Evolutionary conservation across 2,888 invertebrate genomes (phyloP).

Genomic region (Heliconius cydno): DNA sequence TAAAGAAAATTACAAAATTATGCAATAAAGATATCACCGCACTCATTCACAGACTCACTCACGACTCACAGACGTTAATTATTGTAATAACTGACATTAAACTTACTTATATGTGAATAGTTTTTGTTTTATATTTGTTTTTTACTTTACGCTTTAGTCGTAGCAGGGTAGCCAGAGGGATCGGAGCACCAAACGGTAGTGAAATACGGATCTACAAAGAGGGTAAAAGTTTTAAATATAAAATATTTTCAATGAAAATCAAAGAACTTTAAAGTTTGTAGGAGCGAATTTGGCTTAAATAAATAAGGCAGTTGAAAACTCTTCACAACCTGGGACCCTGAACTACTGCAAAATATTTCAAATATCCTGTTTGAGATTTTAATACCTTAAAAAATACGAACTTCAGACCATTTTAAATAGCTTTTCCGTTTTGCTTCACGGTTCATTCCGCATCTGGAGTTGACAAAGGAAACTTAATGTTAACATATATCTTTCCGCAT

Average conservation of each 20-base stretch:
- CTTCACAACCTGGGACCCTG: not conserved
- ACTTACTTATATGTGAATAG: too few relatives aligned
- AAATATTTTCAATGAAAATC: not conserved
- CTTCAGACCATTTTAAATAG: not conserved
- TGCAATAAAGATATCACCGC: not conserved
- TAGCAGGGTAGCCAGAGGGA: too few relatives aligned
- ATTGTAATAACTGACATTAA: not conserved
- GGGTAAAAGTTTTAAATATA: too few relatives aligned
- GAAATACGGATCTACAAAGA: too few relatives aligned
- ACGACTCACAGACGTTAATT: not conserved
- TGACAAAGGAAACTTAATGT: not conserved
- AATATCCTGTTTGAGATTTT: not conserved
- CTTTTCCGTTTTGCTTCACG: not conserved
- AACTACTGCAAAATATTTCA: slow-evolving; percentile 1
- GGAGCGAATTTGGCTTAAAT: not conserved
- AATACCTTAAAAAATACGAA: not conserved
- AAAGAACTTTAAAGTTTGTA: not conserved
- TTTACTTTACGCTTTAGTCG: too few relatives aligned
- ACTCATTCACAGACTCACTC: not conserved
- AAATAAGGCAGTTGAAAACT: not conserved
- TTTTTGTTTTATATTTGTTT: too few relatives aligned
- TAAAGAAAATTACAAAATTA: not conserved
- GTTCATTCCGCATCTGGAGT: too few relatives aligned
- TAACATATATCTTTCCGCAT: not conserved
- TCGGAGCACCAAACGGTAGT: too few relatives aligned